Percentiles rank a stretch among this genome's conserved stretches.
These are phyloP conservation scores for Pinna nobilis DNA, from an alignment of 1,140 invertebrate species.

Conservation along the genomic window DNA sequence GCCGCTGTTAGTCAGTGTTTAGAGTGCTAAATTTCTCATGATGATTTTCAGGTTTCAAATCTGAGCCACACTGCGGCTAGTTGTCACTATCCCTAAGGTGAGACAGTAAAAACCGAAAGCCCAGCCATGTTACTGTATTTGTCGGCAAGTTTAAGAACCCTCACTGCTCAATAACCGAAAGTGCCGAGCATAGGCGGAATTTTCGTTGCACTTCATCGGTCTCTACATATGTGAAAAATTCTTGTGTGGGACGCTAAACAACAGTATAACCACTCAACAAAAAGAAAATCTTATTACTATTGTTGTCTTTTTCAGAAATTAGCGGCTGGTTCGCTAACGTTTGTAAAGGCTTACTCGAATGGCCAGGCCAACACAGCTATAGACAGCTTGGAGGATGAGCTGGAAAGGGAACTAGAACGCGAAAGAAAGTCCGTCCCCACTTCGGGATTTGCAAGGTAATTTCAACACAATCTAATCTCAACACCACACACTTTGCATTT, in stretches of 20 bases:
- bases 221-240: background rate
- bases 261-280: too few relatives aligned
- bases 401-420: slow-evolving; percentile 38
- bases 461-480: too few relatives aligned
- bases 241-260: too few relatives aligned
- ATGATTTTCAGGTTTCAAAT: too few relatives aligned
- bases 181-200: too few relatives aligned
- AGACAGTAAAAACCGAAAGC: too few relatives aligned
- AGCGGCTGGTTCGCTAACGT: slow-evolving; percentile 41
- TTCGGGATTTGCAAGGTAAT: slow-evolving; percentile 31
- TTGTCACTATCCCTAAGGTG: too few relatives aligned
- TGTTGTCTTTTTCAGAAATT: slow-evolving; percentile 33
- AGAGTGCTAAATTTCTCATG: too few relatives aligned
- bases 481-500: too few relatives aligned
- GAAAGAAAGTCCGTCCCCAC: slow-evolving; percentile 27
- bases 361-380: slow-evolving; percentile 41
- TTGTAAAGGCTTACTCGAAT: slow-evolving; percentile 42
- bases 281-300: background rate
- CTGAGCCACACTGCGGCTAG: too few relatives aligned
- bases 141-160: background rate
- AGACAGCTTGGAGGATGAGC: slow-evolving; percentile 35
- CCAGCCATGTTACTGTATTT: background rate
- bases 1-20: too few relatives aligned
- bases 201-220: background rate
- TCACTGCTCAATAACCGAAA: too few relatives aligned